Base-by-base conservation (phyloP, 1,140 invertebrate species). In the Amphibalanus amphitrite region DNA sequence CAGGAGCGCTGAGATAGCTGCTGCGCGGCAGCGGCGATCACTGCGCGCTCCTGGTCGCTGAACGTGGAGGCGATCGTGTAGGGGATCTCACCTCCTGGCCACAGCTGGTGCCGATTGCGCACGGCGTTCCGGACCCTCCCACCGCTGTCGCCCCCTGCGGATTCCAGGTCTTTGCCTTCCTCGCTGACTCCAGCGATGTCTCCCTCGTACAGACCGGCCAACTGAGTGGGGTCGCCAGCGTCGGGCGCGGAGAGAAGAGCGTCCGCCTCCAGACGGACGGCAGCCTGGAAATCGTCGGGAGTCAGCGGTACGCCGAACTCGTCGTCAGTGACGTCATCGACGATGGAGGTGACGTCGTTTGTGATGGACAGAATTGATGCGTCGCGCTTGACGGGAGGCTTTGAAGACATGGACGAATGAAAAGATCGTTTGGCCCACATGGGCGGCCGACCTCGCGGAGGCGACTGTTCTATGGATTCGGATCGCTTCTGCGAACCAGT, bases 41-140 rank as follows among this genome's bases (percentile, higher is more conserved):
- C 67, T 1, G 28, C 68, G 6, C 73, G 64, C 70, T 73, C 74
- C 10, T 26, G 6, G 29, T 74, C 75, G 79, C 79, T 72, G 74
- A 79, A 79, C 64, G 77, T 73, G 3, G 75, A 73, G n/a, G 79
- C 77, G 47, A 82, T 81, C 26, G 78, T 76, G 71, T 82, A 82
- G 8, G 81, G 81, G 69, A 82, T 74, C 29, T 77, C 73, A 29
- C 79, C 79, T 23, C 73, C 74, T 1, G 78, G 75, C 80, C 80
- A 81, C 23, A 76, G 76, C n/a, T 76, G 72, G 17, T 69, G 72
- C 26, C 70, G 73, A 65, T 75, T 72, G 25, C 73, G 72, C 17
- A 80, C 77, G 23, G 79, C 79, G 73, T 80, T 80, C 38, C 74
- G 6, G 10, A 20, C 1, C 13, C 10, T 13, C 10, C 10, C 13